Percentiles rank a stretch among this genome's conserved stretches.
These are phyloP conservation scores for Lasioglossum calceatum DNA, from an alignment of 2,888 invertebrate genomes.

Conservation along the genomic window DNA sequence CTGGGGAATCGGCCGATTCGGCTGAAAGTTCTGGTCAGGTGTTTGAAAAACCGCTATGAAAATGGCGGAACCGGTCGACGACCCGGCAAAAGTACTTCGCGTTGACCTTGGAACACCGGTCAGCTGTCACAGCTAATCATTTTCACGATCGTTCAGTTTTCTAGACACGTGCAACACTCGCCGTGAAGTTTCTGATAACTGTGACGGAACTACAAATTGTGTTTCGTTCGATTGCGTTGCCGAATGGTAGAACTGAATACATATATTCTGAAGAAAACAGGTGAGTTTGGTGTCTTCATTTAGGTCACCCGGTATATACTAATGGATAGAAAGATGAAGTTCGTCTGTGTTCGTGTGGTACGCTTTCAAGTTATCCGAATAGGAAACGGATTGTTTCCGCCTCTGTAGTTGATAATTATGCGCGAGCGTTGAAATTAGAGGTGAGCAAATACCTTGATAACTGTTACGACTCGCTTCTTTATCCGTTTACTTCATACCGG, in stretches of 20 bases:
- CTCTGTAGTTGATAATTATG: neutral
- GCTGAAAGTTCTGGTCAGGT: neutral
- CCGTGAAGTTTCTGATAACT: neutral
- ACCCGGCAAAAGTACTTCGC: neutral
- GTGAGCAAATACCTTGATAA: constrained; percentile 28
- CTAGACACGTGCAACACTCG: neutral
- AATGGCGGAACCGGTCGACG: constrained; percentile 12
- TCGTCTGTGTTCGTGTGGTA: neutral
- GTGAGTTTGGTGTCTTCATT: neutral
- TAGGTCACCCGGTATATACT: neutral
- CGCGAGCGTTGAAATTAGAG: neutral
- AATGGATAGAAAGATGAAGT: neutral
- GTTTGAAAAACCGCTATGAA: constrained; percentile 9
- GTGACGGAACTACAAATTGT: neutral
- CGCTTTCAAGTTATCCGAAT: neutral
- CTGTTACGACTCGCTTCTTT: neutral
- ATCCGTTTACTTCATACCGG: constrained; percentile 4
- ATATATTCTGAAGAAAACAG: neutral
- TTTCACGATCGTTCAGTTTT: neutral
- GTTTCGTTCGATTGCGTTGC: too few relatives aligned
- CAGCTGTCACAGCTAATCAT: neutral
- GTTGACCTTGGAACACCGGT: neutral
- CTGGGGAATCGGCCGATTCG: neutral
- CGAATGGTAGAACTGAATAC: neutral
- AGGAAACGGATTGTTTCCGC: constrained; percentile 15